Conservation (phyloP, 2,888 invertebrate genomes). For the Lymantria dispar region DNA sequence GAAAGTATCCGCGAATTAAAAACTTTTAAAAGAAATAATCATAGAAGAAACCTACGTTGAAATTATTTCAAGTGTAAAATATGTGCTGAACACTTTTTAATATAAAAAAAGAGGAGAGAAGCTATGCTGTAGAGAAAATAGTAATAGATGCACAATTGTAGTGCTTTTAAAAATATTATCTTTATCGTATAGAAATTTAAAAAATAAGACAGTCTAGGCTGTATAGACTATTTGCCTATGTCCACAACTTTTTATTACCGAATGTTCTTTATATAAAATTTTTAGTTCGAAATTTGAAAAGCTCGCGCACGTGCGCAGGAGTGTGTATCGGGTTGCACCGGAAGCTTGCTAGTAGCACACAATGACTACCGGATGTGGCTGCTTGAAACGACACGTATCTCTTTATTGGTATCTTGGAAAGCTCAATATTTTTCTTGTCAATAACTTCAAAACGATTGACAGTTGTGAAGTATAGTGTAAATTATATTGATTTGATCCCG, state of each 20-base stretch:
- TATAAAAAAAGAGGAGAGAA: too few relatives aligned
- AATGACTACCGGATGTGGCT: constrained; percentile 80
- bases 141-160: background rate
- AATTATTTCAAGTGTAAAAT: too few relatives aligned
- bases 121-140: too few relatives aligned
- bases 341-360: constrained; percentile 73
- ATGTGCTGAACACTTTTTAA: too few relatives aligned
- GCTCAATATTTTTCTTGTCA: constrained; percentile 75
- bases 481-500: constrained; percentile 41
- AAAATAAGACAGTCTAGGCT: background rate
- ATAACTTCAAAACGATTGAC: constrained; percentile 63
- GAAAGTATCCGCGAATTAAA: too few relatives aligned
- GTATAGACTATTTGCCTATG: constrained; percentile 1
- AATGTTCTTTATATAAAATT: constrained; percentile 57
- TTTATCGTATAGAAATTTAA: background rate
- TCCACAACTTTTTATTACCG: constrained; percentile 1
- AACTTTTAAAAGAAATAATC: too few relatives aligned
- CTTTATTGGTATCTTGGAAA: constrained; percentile 80
- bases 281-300: constrained; percentile 71
- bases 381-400: constrained; percentile 80
- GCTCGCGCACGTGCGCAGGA: constrained; percentile 81
- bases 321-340: constrained; percentile 81
- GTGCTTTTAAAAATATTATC: background rate
- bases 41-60: too few relatives aligned
- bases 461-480: constrained; percentile 48